Percentiles rank a stretch among this genome's conserved stretches.
These are phyloP conservation scores for Agrotis ipsilon DNA, from an alignment of 2,888 invertebrate species.

Conservation along the genomic window DNA sequence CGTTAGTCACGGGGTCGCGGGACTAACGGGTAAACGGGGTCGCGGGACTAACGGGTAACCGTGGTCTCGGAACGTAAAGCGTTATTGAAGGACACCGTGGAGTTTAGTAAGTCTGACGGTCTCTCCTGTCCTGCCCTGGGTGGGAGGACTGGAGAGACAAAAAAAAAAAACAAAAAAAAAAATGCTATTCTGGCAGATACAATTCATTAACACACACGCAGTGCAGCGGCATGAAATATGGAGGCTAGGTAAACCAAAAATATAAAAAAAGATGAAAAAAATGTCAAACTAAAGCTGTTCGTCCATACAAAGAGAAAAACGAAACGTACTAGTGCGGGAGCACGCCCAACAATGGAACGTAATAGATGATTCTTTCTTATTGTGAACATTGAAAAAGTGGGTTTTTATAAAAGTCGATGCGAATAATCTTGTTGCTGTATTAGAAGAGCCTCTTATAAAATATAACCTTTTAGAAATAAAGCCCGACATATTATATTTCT, in stretches of 20 bases:
- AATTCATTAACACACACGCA: conserved; percentile 27
- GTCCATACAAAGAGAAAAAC: conserved; percentile 68
- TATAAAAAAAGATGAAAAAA: conserved; percentile 56
- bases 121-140: too few species aligned
- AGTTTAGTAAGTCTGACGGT: too few species aligned
- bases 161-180: not conserved
- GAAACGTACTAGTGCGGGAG: conserved; percentile 65
- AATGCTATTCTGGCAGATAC: not conserved
- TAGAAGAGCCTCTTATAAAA: conserved; percentile 35
- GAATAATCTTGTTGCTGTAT: conserved; percentile 68
- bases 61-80: too few species aligned
- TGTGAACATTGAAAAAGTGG: conserved; percentile 75
- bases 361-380: conserved; percentile 80
- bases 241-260: conserved; percentile 40
- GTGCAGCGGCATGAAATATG: conserved; percentile 45
- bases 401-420: conserved; percentile 75
- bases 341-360: conserved; percentile 76
- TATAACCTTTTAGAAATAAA: conserved; percentile 26
- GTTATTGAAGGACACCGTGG: too few species aligned
- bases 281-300: conserved; percentile 57
- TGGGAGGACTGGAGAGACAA: too few species aligned
- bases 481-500: conserved; percentile 3
- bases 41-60: too few species aligned
- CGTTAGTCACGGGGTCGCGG: too few species aligned
- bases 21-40: too few species aligned